These are phyloP conservation scores for Anguilla megastoma DNA, from an alignment of 2,797 vertebrate species.

Conservation along the genomic window DNA sequence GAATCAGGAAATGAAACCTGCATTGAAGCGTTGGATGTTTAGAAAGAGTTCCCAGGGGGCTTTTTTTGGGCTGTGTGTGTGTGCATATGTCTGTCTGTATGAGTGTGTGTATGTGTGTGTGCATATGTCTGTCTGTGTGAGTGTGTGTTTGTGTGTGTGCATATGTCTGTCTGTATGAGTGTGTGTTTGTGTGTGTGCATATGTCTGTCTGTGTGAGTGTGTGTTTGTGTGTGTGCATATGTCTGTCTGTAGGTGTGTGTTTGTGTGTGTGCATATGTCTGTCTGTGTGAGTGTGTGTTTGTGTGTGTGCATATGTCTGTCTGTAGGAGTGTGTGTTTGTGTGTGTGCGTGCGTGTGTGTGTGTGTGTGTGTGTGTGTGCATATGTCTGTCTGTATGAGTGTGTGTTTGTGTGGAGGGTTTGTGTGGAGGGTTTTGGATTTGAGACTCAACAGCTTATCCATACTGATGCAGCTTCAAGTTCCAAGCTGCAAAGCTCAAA, in stretches of 20 bases:
- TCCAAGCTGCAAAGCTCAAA: slow-evolving; percentile 54
- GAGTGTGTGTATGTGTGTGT: slow-evolving; percentile 41
- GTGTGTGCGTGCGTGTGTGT: slow-evolving; percentile 51
- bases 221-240: slow-evolving; percentile 50
- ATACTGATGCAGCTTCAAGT: slow-evolving; percentile 64
- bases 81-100: not conserved
- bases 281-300: slow-evolving; percentile 13
- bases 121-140: slow-evolving; percentile 43
- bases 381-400: slow-evolving; percentile 38
- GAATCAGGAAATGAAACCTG: slow-evolving; percentile 73
- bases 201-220: slow-evolving; percentile 34
- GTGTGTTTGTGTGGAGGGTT: not conserved
- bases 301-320: slow-evolving; percentile 53
- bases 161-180: slow-evolving; percentile 38
- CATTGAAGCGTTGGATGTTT: slow-evolving; percentile 67
- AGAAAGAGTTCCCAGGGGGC: slow-evolving; percentile 57
- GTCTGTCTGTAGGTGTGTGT: slow-evolving; percentile 26
- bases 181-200: slow-evolving; percentile 40
- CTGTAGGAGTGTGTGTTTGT: slow-evolving; percentile 25
- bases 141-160: slow-evolving; percentile 46
- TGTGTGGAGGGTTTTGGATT: not conserved
- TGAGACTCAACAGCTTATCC: slow-evolving; percentile 61
- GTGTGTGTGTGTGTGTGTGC: slow-evolving; percentile 52
- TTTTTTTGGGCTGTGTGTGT: slow-evolving; percentile 38
- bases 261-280: slow-evolving; percentile 53